These are phyloP conservation scores for Muntiacus reevesi DNA, from an alignment of 2,113 vertebrate genomes.

Conservation along the genomic window DNA sequence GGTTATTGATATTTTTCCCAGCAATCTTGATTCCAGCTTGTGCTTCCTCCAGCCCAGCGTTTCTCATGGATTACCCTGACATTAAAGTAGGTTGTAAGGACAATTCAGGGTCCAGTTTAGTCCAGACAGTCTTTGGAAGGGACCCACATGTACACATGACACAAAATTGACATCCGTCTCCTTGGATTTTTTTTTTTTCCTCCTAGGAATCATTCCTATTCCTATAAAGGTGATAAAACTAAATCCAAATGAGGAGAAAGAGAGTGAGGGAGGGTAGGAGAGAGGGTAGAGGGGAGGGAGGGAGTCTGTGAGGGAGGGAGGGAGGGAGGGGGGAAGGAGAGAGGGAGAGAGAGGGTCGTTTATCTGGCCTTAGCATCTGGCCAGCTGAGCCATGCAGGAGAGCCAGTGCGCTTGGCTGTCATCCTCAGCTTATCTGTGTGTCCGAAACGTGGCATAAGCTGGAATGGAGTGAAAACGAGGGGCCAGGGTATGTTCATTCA, in stretches of 20 bases:
- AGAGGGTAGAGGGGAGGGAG: too few species aligned
- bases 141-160: not conserved
- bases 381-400: fast-evolving
- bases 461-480: not conserved
- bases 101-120: not conserved
- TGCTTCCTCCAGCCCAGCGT: too few species aligned
- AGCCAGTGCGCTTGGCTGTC: too few species aligned
- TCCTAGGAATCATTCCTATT: not conserved
- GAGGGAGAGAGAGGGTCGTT: fast-evolving
- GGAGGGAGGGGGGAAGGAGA: not conserved
- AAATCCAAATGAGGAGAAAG: not conserved
- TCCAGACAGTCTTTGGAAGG: not conserved
- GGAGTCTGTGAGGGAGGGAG: not conserved
- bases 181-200: not conserved
- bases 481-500: not conserved
- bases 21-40: too few species aligned
- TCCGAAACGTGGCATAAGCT: not conserved
- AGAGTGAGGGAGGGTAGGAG: not conserved
- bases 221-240: not conserved
- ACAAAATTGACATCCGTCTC: not conserved
- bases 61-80: too few species aligned
- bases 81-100: not conserved
- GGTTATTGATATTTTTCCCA: too few species aligned
- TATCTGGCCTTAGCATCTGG: fast-evolving
- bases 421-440: not conserved